Evolutionary conservation across 2,797 vertebrate species (phyloP).

Genomic region (Uromys caudimaculatus): DNA sequence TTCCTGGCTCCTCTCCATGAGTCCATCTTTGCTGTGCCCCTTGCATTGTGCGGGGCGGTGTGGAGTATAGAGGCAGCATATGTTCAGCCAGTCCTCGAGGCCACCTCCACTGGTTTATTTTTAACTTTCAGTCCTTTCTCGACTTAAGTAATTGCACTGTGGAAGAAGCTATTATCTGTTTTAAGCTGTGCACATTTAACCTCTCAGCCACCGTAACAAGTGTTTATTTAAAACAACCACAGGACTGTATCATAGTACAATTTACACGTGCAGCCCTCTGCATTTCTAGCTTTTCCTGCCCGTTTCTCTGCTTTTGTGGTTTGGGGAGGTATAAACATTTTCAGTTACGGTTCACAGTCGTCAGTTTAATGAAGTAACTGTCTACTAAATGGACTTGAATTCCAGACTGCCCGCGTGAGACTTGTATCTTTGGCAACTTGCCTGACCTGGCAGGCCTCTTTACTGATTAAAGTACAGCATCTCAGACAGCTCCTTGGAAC

Average conservation of each 20-base stretch:
- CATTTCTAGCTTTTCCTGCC: neutral
- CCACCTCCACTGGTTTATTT: conserved; percentile 50
- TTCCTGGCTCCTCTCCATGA: conserved; percentile 33
- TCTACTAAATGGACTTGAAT: neutral
- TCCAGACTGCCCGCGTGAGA: neutral
- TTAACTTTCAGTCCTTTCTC: conserved; percentile 49
- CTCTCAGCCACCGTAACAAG: neutral
- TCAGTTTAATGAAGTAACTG: neutral
- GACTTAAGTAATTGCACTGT: conserved; percentile 46
- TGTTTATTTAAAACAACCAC: conserved; percentile 18
- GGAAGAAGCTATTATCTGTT: conserved; percentile 56
- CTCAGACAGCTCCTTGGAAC: neutral
- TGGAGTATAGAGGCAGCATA: neutral
- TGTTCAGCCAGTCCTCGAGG: conserved; percentile 25
- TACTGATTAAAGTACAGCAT: neutral
- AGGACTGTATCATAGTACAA: neutral
- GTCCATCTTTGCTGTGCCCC: neutral
- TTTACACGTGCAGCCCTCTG: neutral
- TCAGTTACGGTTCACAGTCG: neutral
- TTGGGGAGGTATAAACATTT: conserved; percentile 19
- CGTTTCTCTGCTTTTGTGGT: conserved; percentile 27
- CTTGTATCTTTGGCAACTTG: neutral
- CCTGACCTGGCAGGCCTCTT: neutral
- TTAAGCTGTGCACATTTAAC: conserved; percentile 59
- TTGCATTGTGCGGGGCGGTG: neutral